Evolutionary conservation across 2,113 vertebrate genomes (phyloP), one percentile per base, ranked within the genome.

Genomic region (Hemicordylus capensis): DNA sequence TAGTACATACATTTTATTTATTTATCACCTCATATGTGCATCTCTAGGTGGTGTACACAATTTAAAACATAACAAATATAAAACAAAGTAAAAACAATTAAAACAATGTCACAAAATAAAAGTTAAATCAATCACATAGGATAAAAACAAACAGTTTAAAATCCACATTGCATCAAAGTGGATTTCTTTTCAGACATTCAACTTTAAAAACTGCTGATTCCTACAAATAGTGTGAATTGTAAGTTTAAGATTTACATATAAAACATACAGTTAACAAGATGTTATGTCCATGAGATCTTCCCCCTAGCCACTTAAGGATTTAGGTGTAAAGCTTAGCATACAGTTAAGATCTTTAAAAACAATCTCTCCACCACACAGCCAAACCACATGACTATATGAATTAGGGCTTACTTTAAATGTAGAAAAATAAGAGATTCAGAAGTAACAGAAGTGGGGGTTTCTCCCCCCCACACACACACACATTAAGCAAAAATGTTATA

Each of bases 361-460:
- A 37, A 6, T 20, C 12, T 48, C 58, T 83, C n/a, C 6, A 19
- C 14, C 42, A 75, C 26, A 26, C n/a, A 84, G 15, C 4, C 64
- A 26, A 56, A 66, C 5, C 28, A 3, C 17, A 64, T 80, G 8
- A 39, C 82, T 66, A 74, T 83, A 26, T 76, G 44, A 88, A 76
- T 76, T 37, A 20, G 0, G 1, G 56, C 39, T 73, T 26, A 37
- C 37, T 58, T 44, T 1, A 76, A 24, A 2, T 83, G 61, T 24
- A 26, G 73, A 22, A 64, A 93, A 92, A 91, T 83, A 22, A 51
- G 8, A 72, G 74, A 83, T 12, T 24, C 8, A 3, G n/a, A 28
- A 84, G 59, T 78, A 0, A 3, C 46, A 81, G 86, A 89, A 88
- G 4, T 74, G 79, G 17, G 26, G 8, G 9, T 48, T n/a, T 34